These are phyloP conservation scores for Lithophane semibrunnea DNA, from an alignment of 2,888 invertebrate species.

Conservation along the genomic window DNA sequence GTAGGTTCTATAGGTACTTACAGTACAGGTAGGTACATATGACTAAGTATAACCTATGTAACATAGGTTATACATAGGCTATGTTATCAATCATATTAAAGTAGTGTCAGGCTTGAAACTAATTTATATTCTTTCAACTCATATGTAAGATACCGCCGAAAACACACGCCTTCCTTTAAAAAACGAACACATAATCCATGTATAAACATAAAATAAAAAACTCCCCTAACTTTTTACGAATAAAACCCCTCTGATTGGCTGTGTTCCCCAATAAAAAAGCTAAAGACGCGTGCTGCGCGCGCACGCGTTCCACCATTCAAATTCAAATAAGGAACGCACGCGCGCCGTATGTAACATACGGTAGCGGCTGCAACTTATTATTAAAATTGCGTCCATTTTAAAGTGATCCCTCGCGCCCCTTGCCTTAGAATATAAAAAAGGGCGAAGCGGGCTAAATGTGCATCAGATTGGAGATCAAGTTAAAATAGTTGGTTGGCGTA, in stretches of 20 bases:
- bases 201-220: slow-evolving; percentile 77
- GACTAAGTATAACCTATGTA: too few relatives aligned
- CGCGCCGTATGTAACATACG: slow-evolving; percentile 81
- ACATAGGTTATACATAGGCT: too few relatives aligned
- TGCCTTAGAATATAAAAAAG: background rate
- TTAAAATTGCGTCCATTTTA: slow-evolving; percentile 80
- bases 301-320: slow-evolving; percentile 84
- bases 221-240: slow-evolving; percentile 83
- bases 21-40: too few relatives aligned
- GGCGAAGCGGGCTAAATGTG: slow-evolving; percentile 5
- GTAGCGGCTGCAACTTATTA: slow-evolving; percentile 86
- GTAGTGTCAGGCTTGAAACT: background rate
- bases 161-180: slow-evolving; percentile 79
- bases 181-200: slow-evolving; percentile 70
- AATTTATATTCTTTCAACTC: background rate
- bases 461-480: slow-evolving; percentile 56
- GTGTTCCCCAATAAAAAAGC: slow-evolving; percentile 85
- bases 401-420: slow-evolving; percentile 64
- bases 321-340: slow-evolving; percentile 87
- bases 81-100: background rate
- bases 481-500: slow-evolving; percentile 77
- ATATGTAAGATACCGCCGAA: slow-evolving; percentile 40
- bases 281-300: slow-evolving; percentile 84
- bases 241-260: slow-evolving; percentile 83
- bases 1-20: too few relatives aligned